Evolutionary conservation across 2,888 invertebrate species (phyloP), one percentile per base, ranked within the genome.

Genomic region (Limnephilus auricula): DNA sequence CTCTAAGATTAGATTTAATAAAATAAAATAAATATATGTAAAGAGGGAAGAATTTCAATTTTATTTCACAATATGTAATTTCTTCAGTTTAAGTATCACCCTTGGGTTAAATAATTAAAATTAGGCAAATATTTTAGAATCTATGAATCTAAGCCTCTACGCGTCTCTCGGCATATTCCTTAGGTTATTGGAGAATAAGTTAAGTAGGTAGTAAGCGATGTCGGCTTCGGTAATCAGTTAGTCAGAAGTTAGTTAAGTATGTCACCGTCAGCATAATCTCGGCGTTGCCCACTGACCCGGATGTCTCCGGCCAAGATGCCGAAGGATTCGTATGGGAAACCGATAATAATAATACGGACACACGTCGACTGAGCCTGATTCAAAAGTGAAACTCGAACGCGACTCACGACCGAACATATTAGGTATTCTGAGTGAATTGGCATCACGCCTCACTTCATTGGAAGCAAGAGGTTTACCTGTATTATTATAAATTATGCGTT

Each of bases 301-400:
- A 65, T 65, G 65, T 65, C 25, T 25, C 65, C 25, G 65, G 65
- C 65, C 65, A 65, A 65, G 65, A 65, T 65, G 65, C 65, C 65
- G 65, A 65, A 65, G 65, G 65, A 65, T 65, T 65, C 65, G 65
- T 65, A 65, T 65, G 65, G 65, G 65, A 65, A 65, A 65, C 65
- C 65, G 9, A 50, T 50, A 50, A 18, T 50, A 50, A 65, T 65
- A 65, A 65, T n/a, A 65, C 65, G 65, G 65, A 65, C 65, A 65
- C 65, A 65, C 25, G 65, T 65, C 65, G 65, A 25, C 65, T n/a
- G 65, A 65, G 65, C 65, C 65, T 65, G 65, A 25, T 65, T 65
- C 65, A 65, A 65, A 65, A 65, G 65, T 65, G 65, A 65, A 65
- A 65, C 65, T 65, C 65, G 65, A 65, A 65, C 65, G 6, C 25